Evolutionary conservation across 2,888 invertebrate species (phyloP).

Genomic region (Aricia artaxerxes): DNA sequence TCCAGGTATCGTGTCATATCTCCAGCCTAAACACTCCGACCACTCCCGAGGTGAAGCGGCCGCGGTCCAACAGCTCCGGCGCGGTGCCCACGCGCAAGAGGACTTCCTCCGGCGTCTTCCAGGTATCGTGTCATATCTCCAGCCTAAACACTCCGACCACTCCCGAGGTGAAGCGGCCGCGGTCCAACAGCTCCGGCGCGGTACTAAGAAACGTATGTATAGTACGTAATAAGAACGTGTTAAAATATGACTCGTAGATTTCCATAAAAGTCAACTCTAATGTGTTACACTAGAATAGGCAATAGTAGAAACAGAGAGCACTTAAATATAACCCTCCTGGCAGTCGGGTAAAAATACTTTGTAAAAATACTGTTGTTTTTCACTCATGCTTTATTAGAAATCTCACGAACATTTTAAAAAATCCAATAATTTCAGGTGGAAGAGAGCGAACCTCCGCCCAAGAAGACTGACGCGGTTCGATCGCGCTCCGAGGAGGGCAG

Average conservation of each 20-base stretch:
- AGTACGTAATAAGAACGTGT: too few species aligned
- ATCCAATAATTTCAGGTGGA: slow-evolving; percentile 52
- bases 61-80: slow-evolving; percentile 53
- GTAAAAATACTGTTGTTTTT: too few species aligned
- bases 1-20: too few species aligned
- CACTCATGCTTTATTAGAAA: too few species aligned
- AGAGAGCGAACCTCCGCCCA: slow-evolving; percentile 57
- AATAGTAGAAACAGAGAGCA: too few species aligned
- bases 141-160: slow-evolving; percentile 35
- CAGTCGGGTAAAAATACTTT: too few species aligned
- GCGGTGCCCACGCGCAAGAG: slow-evolving; percentile 53
- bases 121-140: too few species aligned
- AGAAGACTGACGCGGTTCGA: slow-evolving; percentile 52
- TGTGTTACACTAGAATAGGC: too few species aligned
- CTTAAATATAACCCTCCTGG: too few species aligned
- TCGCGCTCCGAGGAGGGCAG: slow-evolving; percentile 40
- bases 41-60: slow-evolving; percentile 45
- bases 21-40: slow-evolving; percentile 31
- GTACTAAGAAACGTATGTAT: too few species aligned
- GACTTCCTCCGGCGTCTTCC: slow-evolving; percentile 59
- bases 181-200: slow-evolving; percentile 52
- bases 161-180: slow-evolving; percentile 46
- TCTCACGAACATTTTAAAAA: not conserved
- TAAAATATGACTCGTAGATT: too few species aligned
- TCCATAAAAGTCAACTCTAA: too few species aligned